Evolutionary conservation across 2,888 invertebrate species (phyloP), one percentile per base, ranked within the genome.

Genomic region (Apamea anceps): DNA sequence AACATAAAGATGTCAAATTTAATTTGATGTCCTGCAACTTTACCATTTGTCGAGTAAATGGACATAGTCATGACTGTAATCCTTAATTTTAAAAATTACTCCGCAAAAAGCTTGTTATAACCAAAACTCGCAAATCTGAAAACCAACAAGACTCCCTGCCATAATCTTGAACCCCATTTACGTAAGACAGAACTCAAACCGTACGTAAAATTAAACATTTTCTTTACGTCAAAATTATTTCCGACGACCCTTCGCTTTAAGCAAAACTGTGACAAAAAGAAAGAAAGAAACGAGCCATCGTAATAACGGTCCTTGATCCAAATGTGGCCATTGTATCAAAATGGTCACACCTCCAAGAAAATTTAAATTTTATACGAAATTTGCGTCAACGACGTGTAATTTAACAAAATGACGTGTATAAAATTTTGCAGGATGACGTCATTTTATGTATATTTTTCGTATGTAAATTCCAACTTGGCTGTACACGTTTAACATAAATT

Each of bases 311-410:
- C 90, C 87, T 90, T 90, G 91, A 91, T 90, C 87, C 86, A 87
- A 93, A 92, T 86, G 90, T 77, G 70, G 86, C 90, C 88, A 91
- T 93, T 93, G 89, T 92, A 87, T 88, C 81, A 86, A 90, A 93
- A 93, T 92, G 90, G 90, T 89, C 90, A 90, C 91, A 93, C 91
- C 90, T 90, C 82, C 74, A 78, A 79, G 77, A 73, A 79, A 89
- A 93, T 93, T 92, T 90, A 88, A 90, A 93, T 93, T 92, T 92
- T 76, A 77, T 77, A 84, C 79, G 28, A 82, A 84, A 85, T 82
- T 78, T 77, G 54, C 75, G 67, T 65, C 42, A 89, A 87, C 72
- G 81, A 80, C 84, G 37, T 81, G 84, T 87, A 86, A 90, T 89
- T 90, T 88, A 80, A 81, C 74, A 87, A 82, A 89, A 88, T 85